phyloP scores from a whole-genome alignment of 35 echinoderm and acorn worm species.

The Patiria miniata region DNA sequence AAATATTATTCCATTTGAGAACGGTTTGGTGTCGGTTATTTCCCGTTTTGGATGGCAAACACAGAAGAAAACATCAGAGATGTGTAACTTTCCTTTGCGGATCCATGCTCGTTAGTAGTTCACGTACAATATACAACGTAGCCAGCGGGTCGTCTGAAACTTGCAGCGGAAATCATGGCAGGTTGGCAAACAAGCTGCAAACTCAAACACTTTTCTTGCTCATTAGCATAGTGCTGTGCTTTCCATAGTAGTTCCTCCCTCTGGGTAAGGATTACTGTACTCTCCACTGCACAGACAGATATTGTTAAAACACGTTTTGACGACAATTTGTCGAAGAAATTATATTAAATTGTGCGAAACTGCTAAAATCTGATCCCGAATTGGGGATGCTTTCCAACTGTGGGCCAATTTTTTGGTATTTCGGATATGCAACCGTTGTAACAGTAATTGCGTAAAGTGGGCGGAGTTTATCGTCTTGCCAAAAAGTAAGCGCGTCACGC shows the following conservation, averaged over 20 bases:
- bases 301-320: background rate
- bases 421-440: background rate
- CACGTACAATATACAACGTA: too few species aligned
- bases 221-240: conserved; percentile 26
- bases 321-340: background rate
- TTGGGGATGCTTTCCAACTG: background rate
- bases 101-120: background rate
- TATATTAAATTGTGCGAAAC: background rate
- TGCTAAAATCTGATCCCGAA: background rate
- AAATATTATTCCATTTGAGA: conserved; percentile 14
- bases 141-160: background rate
- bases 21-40: background rate
- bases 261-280: background rate
- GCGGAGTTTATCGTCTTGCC: background rate
- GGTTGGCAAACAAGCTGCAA: conserved; percentile 12
- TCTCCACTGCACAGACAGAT: background rate
- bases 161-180: conserved; percentile 10
- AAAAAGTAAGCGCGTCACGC: conserved; percentile 14
- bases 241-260: background rate
- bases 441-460: background rate
- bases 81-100: background rate
- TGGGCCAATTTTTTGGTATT: background rate
- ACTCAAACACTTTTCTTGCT: background rate
- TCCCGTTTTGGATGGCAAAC: background rate
- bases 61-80: background rate